Percentiles rank a stretch among this genome's conserved stretches.
Conservation (phyloP, 2,797 vertebrate species). For the Macrochelys suwanniensis region DNA sequence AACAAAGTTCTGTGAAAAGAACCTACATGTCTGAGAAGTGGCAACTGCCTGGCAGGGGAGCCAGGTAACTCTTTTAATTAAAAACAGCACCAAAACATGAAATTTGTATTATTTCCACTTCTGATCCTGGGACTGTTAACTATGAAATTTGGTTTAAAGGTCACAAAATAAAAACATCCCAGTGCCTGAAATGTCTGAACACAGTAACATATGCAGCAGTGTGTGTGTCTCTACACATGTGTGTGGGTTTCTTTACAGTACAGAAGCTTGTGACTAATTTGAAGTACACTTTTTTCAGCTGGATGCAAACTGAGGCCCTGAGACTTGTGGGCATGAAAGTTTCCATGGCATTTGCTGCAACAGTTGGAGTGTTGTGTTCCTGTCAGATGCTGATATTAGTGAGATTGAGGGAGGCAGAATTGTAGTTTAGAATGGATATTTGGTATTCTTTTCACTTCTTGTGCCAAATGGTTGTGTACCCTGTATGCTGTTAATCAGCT, state of each 20-base stretch:
- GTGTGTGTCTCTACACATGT: not conserved
- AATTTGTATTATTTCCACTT: not conserved
- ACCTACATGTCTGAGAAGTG: not conserved
- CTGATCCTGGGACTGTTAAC: not conserved
- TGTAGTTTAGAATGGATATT: not conserved
- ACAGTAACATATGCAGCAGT: too few relatives aligned
- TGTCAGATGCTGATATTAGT: fast-evolving
- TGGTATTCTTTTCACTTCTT: not conserved
- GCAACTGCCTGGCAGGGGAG: not conserved
- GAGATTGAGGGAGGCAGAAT: not conserved
- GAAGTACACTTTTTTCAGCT: not conserved
- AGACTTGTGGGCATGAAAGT: not conserved
- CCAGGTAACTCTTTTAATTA: not conserved
- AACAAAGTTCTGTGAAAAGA: not conserved
- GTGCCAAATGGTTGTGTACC: not conserved
- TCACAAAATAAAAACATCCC: not conserved
- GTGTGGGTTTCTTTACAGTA: not conserved
- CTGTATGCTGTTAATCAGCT: not conserved
- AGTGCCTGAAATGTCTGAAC: not conserved
- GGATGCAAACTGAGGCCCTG: not conserved
- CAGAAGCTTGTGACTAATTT: not conserved
- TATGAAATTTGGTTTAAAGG: too few relatives aligned
- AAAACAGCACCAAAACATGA: fast-evolving
- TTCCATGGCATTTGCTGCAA: not conserved
- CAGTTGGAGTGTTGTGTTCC: not conserved